Percentiles rank a stretch among this genome's conserved stretches.
Conservation (phyloP, 1,140 invertebrate species). For the Oryctes rhinoceros region DNA sequence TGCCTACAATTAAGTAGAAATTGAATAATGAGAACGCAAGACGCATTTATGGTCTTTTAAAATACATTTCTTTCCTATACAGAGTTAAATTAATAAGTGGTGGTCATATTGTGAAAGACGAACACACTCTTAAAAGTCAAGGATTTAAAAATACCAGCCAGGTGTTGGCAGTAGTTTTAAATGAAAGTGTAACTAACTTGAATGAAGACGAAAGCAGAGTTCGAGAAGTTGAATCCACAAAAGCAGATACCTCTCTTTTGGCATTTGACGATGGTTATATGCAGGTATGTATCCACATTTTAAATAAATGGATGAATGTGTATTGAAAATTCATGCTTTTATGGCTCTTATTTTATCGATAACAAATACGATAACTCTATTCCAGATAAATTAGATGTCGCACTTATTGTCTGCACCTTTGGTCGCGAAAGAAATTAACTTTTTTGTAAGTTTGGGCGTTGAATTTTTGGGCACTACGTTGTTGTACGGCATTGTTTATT, state of each 20-base stretch:
- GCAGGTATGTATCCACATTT: constrained; percentile 36
- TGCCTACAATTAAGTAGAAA: no score
- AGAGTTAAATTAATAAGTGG: constrained; percentile 44
- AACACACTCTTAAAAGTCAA: constrained; percentile 37
- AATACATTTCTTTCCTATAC: not conserved
- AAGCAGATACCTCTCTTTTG: constrained; percentile 46
- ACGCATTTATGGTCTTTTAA: not conserved
- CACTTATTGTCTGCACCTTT: no score
- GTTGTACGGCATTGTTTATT: no score
- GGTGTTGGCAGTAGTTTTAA: constrained; percentile 44
- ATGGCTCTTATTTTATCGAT: no score
- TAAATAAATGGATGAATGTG: no score
- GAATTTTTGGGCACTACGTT: no score
- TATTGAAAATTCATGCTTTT: no score
- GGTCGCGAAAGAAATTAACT: no score
- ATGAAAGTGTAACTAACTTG: constrained; percentile 45
- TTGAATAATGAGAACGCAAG: no score
- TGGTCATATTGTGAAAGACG: constrained; percentile 45
- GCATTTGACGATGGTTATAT: constrained; percentile 47
- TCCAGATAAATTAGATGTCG: no score
- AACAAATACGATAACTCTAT: no score
- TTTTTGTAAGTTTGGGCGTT: no score
- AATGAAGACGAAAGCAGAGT: constrained; percentile 45
- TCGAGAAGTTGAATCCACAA: constrained; percentile 46
- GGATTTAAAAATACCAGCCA: constrained; percentile 45